phyloP scores from a whole-genome alignment of 2,113 vertebrate species.

The Gambusia affinis region DNA sequence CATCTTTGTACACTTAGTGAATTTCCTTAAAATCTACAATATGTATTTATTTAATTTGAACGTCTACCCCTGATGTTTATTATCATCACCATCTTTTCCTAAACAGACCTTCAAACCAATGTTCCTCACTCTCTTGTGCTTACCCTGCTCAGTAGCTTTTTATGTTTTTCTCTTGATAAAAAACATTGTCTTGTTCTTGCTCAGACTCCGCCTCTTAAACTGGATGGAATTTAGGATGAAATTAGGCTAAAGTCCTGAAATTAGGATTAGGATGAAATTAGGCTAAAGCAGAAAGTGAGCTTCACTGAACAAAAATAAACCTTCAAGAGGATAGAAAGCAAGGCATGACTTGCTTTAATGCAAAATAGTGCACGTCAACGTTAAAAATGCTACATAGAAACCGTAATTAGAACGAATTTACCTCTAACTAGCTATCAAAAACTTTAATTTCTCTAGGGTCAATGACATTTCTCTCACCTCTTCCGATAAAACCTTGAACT shows the following conservation, averaged over 20 bases:
- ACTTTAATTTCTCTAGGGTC: background rate
- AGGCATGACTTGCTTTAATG: background rate
- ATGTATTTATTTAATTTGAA: too few species aligned
- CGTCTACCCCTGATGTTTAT: too few species aligned
- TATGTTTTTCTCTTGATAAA: too few species aligned
- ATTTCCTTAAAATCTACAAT: too few species aligned
- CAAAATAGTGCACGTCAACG: background rate
- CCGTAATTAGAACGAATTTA: background rate
- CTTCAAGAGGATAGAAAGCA: background rate
- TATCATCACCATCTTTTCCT: too few species aligned
- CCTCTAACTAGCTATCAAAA: background rate
- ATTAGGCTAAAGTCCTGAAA: background rate
- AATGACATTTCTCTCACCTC: slow-evolving; percentile 70
- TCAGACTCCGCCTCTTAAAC: background rate
- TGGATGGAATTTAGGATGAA: background rate
- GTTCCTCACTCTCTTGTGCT: too few species aligned
- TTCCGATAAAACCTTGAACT: slow-evolving; percentile 70
- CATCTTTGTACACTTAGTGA: too few species aligned
- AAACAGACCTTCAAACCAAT: too few species aligned
- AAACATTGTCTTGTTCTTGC: too few species aligned
- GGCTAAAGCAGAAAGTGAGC: background rate
- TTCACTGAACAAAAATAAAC: background rate
- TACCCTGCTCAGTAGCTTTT: too few species aligned
- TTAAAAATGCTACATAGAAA: background rate
- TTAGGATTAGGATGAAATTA: background rate